These are phyloP conservation scores for Argyrosomus regius DNA, from an alignment of 2,797 vertebrate species.

Conservation along the genomic window DNA sequence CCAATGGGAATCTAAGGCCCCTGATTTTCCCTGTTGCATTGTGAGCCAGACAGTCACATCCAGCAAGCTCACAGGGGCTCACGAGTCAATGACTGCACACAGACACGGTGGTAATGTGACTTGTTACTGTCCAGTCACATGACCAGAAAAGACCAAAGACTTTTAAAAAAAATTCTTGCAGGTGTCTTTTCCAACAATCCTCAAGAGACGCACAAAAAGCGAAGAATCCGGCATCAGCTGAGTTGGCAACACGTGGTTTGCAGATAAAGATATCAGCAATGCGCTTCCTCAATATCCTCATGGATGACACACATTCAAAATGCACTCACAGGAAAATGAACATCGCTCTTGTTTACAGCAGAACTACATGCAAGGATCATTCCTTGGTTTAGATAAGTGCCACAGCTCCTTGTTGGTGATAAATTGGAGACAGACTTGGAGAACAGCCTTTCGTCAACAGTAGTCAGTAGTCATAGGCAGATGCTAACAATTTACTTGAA, in stretches of 20 bases:
- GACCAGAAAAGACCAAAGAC: background rate
- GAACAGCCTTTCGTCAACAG: background rate
- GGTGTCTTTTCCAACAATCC: slow-evolving; percentile 2
- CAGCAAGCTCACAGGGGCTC: slow-evolving; percentile 65
- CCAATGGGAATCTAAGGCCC: slow-evolving; percentile 71
- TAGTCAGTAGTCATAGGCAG: slow-evolving; percentile 25
- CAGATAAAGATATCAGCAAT: slow-evolving; percentile 31
- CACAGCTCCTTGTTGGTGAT: slow-evolving; percentile 8
- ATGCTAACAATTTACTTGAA: slow-evolving; percentile 45
- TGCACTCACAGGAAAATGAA: background rate
- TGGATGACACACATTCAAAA: background rate
- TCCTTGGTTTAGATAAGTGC: background rate
- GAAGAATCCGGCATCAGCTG: background rate
- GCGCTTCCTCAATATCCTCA: background rate
- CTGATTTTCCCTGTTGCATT: slow-evolving; percentile 62
- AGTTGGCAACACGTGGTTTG: slow-evolving; percentile 10
- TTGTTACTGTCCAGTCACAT: slow-evolving; percentile 35
- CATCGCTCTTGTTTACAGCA: background rate
- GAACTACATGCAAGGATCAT: background rate
- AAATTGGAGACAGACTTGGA: slow-evolving; percentile 35
- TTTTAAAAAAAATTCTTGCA: background rate
- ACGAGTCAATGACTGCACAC: slow-evolving; percentile 59
- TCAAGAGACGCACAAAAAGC: background rate
- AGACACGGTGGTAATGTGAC: slow-evolving; percentile 52
- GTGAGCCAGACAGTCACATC: slow-evolving; percentile 70